Percentiles rank a stretch among this genome's conserved stretches.
phyloP scores from a whole-genome alignment of 2,888 invertebrate species.

The Phorcus lineatus region DNA sequence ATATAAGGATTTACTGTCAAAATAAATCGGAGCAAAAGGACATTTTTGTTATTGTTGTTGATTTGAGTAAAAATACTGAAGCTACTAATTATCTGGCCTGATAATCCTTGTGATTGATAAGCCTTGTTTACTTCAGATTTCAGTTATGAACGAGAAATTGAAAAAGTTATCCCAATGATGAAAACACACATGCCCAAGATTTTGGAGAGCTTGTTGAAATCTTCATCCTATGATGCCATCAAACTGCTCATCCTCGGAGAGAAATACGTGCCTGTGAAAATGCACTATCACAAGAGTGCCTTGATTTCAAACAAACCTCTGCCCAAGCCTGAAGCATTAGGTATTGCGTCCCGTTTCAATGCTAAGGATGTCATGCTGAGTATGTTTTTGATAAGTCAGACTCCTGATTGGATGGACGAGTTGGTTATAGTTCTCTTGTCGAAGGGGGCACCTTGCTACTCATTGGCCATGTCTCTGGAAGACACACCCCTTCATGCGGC shows the following conservation, averaged over 20 bases:
- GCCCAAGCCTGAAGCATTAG: background rate
- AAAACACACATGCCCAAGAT: background rate
- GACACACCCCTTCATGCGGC: constrained; percentile 55
- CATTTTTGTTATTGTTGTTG: no score
- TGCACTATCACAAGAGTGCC: background rate
- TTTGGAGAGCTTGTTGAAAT: background rate
- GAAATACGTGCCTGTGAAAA: background rate
- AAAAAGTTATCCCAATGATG: background rate
- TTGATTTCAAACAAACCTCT: background rate
- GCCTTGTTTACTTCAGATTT: background rate
- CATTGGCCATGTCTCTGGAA: constrained; percentile 36
- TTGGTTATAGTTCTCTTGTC: constrained; percentile 41
- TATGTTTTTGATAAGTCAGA: background rate
- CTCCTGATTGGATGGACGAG: constrained; percentile 42
- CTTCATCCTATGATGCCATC: background rate
- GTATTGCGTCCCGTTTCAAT: background rate
- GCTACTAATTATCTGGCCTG: no score
- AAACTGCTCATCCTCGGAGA: background rate
- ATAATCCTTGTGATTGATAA: no score
- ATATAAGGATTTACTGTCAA: no score
- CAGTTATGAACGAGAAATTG: background rate
- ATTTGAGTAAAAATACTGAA: no score
- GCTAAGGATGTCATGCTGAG: background rate
- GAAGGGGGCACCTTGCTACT: constrained; percentile 36
- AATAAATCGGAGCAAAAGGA: no score